phyloP scores from a whole-genome alignment of 2,888 invertebrate species.

The Terebella lapidaria region DNA sequence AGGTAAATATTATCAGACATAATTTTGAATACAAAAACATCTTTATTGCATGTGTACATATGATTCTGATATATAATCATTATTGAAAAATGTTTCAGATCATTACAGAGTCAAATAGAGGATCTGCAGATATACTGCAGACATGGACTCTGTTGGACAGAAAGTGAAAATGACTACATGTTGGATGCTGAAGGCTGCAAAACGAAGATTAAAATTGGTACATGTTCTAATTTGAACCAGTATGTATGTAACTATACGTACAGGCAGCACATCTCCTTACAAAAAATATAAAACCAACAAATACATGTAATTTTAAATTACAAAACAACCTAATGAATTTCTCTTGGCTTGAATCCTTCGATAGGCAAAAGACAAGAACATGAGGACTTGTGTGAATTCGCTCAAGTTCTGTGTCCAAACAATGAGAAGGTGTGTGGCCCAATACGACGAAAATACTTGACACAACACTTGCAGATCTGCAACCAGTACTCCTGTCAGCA shows the following conservation, averaged over 20 bases:
- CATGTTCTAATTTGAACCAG: no score
- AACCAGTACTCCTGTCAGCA: conserved; percentile 23
- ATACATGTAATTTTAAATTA: no score
- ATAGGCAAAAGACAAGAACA: conserved; percentile 33
- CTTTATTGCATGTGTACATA: no score
- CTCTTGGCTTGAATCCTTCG: no score
- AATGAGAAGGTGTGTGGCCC: conserved; percentile 28
- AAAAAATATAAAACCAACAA: no score
- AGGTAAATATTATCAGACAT: conserved; percentile 7
- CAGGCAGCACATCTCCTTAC: no score
- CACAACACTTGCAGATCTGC: conserved; percentile 33
- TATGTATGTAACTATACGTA: no score
- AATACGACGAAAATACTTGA: conserved; percentile 29
- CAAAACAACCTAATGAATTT: no score
- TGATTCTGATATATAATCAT: not conserved
- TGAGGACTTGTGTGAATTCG: conserved; percentile 33
- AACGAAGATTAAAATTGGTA: conserved; percentile 29
- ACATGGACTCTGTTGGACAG: conserved; percentile 28
- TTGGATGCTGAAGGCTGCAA: conserved; percentile 33
- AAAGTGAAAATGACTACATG: conserved; percentile 26
- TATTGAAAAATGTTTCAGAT: conserved; percentile 25
- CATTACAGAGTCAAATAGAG: conserved; percentile 41
- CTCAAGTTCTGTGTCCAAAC: conserved; percentile 31
- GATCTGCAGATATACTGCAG: conserved; percentile 37
- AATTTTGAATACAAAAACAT: no score